Evolutionary conservation across 23 tunicate genomes (phyloP).

Genomic region (Aplidium turbinatum): DNA sequence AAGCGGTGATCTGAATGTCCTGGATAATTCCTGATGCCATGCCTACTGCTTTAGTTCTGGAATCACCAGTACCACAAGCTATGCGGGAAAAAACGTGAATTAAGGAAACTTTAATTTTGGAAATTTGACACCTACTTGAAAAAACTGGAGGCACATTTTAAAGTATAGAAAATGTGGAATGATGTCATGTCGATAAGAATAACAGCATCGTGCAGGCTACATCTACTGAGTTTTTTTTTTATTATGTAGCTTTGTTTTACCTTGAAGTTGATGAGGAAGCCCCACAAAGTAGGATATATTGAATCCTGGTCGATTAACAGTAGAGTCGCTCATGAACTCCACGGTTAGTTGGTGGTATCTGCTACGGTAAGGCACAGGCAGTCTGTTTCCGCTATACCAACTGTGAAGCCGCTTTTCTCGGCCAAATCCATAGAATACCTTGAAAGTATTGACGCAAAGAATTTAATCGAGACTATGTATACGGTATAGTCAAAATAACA

Average conservation of each 20-base stretch:
- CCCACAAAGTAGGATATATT: slow-evolving; percentile 29
- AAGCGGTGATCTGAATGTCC: slow-evolving; percentile 30
- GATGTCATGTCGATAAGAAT: no score
- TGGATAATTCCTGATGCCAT: slow-evolving; percentile 28
- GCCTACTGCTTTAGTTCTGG: slow-evolving; percentile 17
- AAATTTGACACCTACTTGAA: no score
- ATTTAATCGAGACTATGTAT: no score
- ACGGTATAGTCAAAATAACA: no score
- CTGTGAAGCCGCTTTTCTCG: neutral
- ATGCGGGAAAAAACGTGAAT: neutral
- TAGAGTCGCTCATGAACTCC: slow-evolving; percentile 9
- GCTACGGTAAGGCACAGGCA: slow-evolving; percentile 19
- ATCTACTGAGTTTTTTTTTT: no score
- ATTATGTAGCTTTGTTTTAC: no score
- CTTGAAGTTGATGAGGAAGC: slow-evolving; percentile 14
- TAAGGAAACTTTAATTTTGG: no score
- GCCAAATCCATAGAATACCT: slow-evolving; percentile 33
- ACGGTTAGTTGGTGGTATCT: slow-evolving; percentile 32
- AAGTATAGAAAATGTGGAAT: no score
- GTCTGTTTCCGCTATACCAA: slow-evolving; percentile 26
- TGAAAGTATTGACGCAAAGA: no score
- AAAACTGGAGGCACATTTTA: no score
- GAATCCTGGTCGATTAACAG: slow-evolving; percentile 37
- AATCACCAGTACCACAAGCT: slow-evolving; percentile 5
- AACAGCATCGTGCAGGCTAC: no score